Conservation (phyloP, 2,113 vertebrate genomes). For the Rattus rattus region DNA sequence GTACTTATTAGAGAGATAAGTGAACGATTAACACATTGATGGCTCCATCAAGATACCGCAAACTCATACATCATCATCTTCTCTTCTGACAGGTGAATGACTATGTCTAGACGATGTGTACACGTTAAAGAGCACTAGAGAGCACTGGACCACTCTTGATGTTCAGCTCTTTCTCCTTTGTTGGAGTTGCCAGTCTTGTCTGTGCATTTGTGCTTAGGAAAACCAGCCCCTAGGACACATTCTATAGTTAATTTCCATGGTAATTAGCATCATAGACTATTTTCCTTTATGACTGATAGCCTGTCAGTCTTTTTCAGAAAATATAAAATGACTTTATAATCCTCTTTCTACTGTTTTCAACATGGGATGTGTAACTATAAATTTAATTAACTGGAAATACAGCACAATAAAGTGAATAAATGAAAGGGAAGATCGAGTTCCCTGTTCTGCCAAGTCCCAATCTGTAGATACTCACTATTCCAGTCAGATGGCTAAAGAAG, state of each 20-base stretch:
- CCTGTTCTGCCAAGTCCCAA: background rate
- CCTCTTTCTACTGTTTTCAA: background rate
- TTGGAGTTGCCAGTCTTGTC: background rate
- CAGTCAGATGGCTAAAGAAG: background rate
- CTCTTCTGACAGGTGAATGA: conserved; percentile 28
- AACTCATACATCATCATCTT: conserved; percentile 18
- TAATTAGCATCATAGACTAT: conserved; percentile 55
- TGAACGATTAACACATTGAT: conserved; percentile 61
- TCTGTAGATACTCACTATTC: background rate
- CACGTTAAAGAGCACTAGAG: background rate
- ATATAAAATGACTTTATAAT: conserved; percentile 17
- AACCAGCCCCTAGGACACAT: background rate
- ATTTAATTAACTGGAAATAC: conserved; percentile 56
- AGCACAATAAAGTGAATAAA: background rate
- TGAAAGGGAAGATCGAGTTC: conserved; percentile 48
- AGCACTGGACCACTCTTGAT: background rate
- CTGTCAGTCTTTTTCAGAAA: background rate
- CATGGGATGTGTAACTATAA: background rate
- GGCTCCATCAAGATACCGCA: conserved; percentile 44
- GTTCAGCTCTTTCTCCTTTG: background rate
- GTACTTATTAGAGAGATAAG: conserved; percentile 32
- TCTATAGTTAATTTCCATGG: conserved; percentile 20
- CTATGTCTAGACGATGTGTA: background rate
- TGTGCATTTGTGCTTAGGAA: background rate
- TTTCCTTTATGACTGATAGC: conserved; percentile 53